Evolutionary conservation across 2,113 vertebrate species (phyloP).

Genomic region (Lampris megalopsis): DNA sequence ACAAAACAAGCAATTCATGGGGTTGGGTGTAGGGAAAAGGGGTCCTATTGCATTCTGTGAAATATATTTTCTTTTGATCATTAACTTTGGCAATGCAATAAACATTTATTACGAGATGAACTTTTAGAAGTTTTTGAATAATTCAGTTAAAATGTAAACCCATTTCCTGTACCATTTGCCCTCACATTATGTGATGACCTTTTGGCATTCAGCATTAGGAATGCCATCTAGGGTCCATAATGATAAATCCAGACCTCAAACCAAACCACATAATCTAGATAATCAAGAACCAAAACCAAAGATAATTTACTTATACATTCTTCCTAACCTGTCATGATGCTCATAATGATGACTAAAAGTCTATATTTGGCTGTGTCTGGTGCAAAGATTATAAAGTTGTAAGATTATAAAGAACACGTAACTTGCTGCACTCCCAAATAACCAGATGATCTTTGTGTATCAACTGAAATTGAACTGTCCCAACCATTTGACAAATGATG

Average conservation of each 20-base stretch:
- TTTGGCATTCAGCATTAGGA: neutral
- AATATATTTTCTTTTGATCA: conserved; percentile 48
- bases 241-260: neutral
- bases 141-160: neutral
- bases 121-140: neutral
- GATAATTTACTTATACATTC: neutral
- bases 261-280: neutral
- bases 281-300: neutral
- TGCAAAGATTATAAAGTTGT: neutral
- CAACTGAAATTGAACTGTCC: neutral
- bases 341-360: neutral
- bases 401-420: no score
- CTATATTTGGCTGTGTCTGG: neutral
- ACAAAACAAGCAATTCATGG: conserved; percentile 36
- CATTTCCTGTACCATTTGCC: conserved; percentile 4
- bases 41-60: neutral
- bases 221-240: no score
- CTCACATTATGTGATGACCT: conserved; percentile 11
- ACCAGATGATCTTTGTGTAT: neutral
- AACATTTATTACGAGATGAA: neutral
- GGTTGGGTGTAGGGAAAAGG: conserved; percentile 26
- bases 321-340: neutral
- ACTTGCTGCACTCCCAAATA: neutral
- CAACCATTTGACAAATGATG: neutral
- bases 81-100: conserved; percentile 17